Evolutionary conservation across 2,113 vertebrate species (phyloP).

Genomic region (Macaca mulatta): DNA sequence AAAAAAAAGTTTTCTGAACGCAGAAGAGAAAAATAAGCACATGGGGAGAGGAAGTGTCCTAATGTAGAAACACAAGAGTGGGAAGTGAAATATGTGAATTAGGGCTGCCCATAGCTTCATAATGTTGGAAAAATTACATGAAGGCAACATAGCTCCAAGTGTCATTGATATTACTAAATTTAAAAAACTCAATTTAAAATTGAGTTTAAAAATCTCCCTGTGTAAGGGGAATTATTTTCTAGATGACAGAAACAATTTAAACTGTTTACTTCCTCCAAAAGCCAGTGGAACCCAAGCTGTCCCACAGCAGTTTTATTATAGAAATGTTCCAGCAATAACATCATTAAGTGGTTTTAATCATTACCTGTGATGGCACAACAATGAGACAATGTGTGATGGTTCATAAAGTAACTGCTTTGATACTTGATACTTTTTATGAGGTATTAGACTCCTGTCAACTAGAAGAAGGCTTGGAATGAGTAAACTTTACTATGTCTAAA

Average conservation of each 20-base stretch:
- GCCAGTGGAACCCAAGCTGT: not conserved
- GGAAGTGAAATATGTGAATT: not conserved
- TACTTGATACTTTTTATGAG: slow-evolving; percentile 10
- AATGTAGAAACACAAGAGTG: not conserved
- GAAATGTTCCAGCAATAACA: slow-evolving; percentile 26
- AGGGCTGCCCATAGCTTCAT: not conserved
- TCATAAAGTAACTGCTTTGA: not conserved
- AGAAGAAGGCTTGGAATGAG: not conserved
- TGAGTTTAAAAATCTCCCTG: slow-evolving; percentile 17
- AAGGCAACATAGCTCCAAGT: slow-evolving; percentile 26
- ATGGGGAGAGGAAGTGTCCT: not conserved
- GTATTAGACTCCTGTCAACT: slow-evolving; percentile 6
- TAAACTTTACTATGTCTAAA: slow-evolving; percentile 11
- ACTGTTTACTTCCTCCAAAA: slow-evolving; percentile 28
- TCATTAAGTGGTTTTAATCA: not conserved
- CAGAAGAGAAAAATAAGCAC: not conserved
- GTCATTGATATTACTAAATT: slow-evolving; percentile 36
- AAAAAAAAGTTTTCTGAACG: not conserved
- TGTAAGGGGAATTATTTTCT: slow-evolving; percentile 46
- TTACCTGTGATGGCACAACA: not conserved
- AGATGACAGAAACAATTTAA: slow-evolving; percentile 43
- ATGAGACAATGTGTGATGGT: not conserved
- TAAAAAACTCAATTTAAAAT: not conserved
- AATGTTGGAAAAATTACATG: not conserved
- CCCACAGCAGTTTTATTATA: not conserved